Percentiles rank a stretch among this genome's conserved stretches.
These are phyloP conservation scores for Bradypodion ventrale DNA, from an alignment of 2,797 vertebrate genomes.

Conservation along the genomic window DNA sequence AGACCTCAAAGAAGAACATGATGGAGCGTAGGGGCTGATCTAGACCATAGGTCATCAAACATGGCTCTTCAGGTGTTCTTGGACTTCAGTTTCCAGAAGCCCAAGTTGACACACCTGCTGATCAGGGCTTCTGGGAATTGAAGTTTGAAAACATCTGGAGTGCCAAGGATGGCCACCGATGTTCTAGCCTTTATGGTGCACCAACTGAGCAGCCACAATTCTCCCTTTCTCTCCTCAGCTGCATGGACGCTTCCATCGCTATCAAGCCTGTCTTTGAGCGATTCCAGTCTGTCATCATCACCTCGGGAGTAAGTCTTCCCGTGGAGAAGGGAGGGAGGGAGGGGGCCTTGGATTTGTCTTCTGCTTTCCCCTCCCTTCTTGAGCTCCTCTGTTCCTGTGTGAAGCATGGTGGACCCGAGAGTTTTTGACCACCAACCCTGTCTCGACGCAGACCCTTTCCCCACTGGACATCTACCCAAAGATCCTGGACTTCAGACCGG, in stretches of 20 bases:
- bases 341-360: accelerated
- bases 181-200: background rate
- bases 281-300: constrained; percentile 93
- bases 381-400: background rate
- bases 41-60: too few relatives aligned
- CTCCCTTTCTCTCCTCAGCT: constrained; percentile 71
- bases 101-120: too few relatives aligned
- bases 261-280: constrained; percentile 93
- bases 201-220: accelerated
- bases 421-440: background rate
- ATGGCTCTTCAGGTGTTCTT: too few relatives aligned
- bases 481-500: constrained; percentile 91
- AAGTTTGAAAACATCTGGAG: too few relatives aligned
- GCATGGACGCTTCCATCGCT: constrained; percentile 93
- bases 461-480: constrained; percentile 91
- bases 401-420: background rate
- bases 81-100: too few relatives aligned
- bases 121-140: too few relatives aligned
- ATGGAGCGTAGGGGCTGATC: too few relatives aligned
- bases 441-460: constrained; percentile 83
- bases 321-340: accelerated
- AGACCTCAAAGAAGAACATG: too few relatives aligned
- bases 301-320: constrained; percentile 83
- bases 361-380: background rate
- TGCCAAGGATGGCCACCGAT: too few relatives aligned